A percentile compares a stretch with the other conserved stretches of the same genome.
Evolutionary conservation across 2,888 invertebrate species (phyloP).

Genomic region (Campopleginae sp.): DNA sequence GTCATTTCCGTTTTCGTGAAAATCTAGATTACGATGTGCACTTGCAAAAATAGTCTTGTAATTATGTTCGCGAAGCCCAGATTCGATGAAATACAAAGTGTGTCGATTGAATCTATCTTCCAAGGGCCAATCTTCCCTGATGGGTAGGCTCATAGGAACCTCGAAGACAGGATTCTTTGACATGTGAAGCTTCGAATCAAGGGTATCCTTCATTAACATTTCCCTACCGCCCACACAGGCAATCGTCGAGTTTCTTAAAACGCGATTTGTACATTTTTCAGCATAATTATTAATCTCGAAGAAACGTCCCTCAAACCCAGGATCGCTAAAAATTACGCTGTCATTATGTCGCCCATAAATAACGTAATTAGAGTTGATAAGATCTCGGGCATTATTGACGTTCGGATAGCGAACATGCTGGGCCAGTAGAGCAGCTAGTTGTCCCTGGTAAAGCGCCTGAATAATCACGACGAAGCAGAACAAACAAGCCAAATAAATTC

Average conservation of each 20-base stretch:
- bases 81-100: background rate
- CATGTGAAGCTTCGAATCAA: conserved; percentile 13
- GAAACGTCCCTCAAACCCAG: conserved; percentile 1
- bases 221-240: background rate
- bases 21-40: background rate
- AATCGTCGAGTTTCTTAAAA: background rate
- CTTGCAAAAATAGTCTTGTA: background rate
- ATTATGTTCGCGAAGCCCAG: background rate
- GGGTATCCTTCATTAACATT: background rate
- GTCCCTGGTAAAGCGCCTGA: conserved; percentile 32
- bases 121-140: conserved; percentile 23
- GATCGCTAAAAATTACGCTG: background rate
- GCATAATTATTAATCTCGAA: background rate
- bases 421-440: conserved; percentile 23
- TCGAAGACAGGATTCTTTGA: background rate
- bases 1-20: background rate
- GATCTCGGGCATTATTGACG: conserved; percentile 18
- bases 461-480: conserved; percentile 32
- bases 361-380: conserved; percentile 1
- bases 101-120: background rate
- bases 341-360: background rate
- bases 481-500: conserved; percentile 18
- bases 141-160: background rate
- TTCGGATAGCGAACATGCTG: background rate
- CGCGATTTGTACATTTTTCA: conserved; percentile 7